Percentiles rank a stretch among this genome's conserved stretches.
Evolutionary conservation across 2,888 invertebrate genomes (phyloP).

Genomic region (Luperina nickerlii): DNA sequence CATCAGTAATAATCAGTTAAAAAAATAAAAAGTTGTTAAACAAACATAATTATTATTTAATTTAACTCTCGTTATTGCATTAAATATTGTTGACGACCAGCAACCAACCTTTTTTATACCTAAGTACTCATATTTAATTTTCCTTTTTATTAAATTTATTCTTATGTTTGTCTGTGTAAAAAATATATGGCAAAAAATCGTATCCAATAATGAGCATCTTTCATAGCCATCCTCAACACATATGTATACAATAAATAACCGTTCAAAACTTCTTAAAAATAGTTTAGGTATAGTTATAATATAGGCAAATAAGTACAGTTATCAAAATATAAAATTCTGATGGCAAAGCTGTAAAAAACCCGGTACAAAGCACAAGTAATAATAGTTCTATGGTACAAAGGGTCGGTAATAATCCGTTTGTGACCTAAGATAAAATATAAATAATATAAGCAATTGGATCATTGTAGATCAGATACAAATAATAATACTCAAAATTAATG

Average conservation of each 20-base stretch:
- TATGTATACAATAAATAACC: not conserved
- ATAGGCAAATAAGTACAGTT: not conserved
- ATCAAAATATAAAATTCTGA: not conserved
- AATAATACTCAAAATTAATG: not conserved
- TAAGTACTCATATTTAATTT: too few relatives aligned
- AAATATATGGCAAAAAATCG: too few relatives aligned
- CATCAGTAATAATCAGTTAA: not conserved
- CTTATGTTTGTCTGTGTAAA: too few relatives aligned
- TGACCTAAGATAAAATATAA: not conserved
- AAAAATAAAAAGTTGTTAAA: not conserved
- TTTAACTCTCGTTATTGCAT: not conserved
- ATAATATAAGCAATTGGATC: not conserved
- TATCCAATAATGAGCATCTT: too few relatives aligned
- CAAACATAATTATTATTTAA: not conserved
- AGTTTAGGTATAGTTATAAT: not conserved
- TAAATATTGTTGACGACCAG: not conserved
- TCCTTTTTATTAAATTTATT: too few relatives aligned
- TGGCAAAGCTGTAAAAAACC: not conserved
- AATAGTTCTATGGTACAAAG: not conserved
- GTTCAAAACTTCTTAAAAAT: not conserved
- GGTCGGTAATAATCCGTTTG: not conserved
- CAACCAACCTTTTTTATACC: too few relatives aligned
- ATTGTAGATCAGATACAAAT: not conserved
- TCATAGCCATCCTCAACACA: too few relatives aligned
- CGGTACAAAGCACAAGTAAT: not conserved